Evolutionary conservation across 2,888 invertebrate species (phyloP).

Genomic region (Marasmarcha lunaedactyla): DNA sequence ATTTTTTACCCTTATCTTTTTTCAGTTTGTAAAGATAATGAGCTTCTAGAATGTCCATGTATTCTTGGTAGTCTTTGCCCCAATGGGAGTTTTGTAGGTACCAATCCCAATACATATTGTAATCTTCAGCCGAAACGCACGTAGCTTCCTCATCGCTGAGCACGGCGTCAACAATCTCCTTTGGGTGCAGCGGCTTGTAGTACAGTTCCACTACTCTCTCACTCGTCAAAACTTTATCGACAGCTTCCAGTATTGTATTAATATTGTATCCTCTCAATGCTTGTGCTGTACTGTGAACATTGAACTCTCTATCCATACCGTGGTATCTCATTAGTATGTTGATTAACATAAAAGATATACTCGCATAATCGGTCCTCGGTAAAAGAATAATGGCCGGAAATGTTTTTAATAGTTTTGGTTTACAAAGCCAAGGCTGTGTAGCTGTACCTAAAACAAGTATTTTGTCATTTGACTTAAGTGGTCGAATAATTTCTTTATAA

Average conservation of each 20-base stretch:
- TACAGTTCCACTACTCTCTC: conserved; percentile 62
- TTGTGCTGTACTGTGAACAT: conserved; percentile 69
- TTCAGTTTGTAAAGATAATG: no score
- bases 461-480: conserved; percentile 73
- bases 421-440: conserved; percentile 75
- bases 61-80: conserved; percentile 35
- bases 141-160: conserved; percentile 32
- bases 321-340: conserved; percentile 71
- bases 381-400: conserved; percentile 70
- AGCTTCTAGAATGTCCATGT: conserved; percentile 37
- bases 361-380: conserved; percentile 71
- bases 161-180: conserved; percentile 62
- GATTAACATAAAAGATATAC: conserved; percentile 64
- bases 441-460: conserved; percentile 78
- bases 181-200: conserved; percentile 56
- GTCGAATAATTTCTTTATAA: conserved; percentile 76
- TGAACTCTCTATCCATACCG: conserved; percentile 67
- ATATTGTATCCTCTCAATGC: conserved; percentile 66
- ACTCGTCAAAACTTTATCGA: conserved; percentile 51
- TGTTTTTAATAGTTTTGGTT: conserved; percentile 54
- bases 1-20: no score
- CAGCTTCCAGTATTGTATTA: conserved; percentile 46
- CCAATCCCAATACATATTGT: conserved; percentile 58
- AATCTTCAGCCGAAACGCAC: conserved; percentile 46
- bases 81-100: conserved; percentile 45